A percentile compares a stretch with the other conserved stretches of the same genome.
These are phyloP conservation scores for Eledone cirrhosa DNA, from an alignment of 2,888 invertebrate genomes.

Conservation along the genomic window DNA sequence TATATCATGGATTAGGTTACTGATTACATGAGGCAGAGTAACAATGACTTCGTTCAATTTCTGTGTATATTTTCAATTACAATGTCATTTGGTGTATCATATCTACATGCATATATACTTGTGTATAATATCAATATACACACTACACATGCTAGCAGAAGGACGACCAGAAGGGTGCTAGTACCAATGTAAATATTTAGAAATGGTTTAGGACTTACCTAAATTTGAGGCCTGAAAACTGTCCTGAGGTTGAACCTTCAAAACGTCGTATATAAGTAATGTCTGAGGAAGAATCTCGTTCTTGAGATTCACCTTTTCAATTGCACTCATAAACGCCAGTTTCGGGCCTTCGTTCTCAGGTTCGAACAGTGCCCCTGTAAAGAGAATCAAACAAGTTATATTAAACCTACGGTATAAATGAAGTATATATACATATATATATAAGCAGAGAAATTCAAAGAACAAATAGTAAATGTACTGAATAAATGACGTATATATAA, in stretches of 20 bases:
- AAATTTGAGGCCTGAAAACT: slow-evolving; percentile 93
- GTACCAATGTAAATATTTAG: too few species aligned
- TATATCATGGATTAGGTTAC: too few species aligned
- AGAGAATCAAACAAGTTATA: too few species aligned
- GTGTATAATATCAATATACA: too few species aligned
- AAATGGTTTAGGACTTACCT: slow-evolving; percentile 72
- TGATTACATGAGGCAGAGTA: too few species aligned
- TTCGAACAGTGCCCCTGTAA: slow-evolving; percentile 86
- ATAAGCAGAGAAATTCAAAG: not conserved
- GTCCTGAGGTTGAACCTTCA: slow-evolving; percentile 88
- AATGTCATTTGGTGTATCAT: too few species aligned
- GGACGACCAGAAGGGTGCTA: too few species aligned
- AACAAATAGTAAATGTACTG: not conserved
- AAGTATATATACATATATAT: not conserved
- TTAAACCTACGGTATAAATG: too few species aligned
- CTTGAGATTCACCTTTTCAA: slow-evolving; percentile 91
- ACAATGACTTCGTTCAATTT: too few species aligned
- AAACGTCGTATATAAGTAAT: slow-evolving; percentile 87
- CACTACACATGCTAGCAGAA: too few species aligned
- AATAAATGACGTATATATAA: not conserved
- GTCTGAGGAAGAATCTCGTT: slow-evolving; percentile 83
- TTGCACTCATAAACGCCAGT: slow-evolving; percentile 90
- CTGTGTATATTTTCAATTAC: too few species aligned
- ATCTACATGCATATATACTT: too few species aligned
- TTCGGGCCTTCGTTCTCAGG: slow-evolving; percentile 86